Conservation (phyloP, 2,797 vertebrate species). For the Poeciliopsis turneri region DNA sequence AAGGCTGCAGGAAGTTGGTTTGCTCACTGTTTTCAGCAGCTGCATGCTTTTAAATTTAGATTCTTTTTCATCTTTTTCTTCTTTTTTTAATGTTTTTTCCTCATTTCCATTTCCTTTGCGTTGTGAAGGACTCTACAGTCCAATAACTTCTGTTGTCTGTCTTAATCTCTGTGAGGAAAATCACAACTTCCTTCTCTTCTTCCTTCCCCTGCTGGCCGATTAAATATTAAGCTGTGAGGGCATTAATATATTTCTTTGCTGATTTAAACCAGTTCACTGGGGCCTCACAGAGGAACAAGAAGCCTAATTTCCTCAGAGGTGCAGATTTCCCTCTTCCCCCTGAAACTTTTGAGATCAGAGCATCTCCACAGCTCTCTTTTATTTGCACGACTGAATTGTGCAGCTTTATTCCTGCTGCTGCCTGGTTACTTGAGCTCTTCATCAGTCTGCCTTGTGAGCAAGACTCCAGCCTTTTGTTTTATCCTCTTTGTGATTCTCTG, state of each 20-base stretch:
- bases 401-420: slow-evolving; percentile 44
- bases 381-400: slow-evolving; percentile 10
- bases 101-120: neutral
- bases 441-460: slow-evolving; percentile 45
- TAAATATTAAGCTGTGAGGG: neutral
- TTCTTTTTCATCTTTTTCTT: neutral
- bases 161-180: neutral
- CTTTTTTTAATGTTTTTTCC: neutral
- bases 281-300: slow-evolving; percentile 1
- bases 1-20: neutral
- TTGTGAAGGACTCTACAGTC: neutral
- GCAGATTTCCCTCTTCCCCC: neutral
- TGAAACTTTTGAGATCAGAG: neutral
- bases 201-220: neutral
- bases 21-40: neutral
- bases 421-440: slow-evolving; percentile 55
- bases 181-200: neutral
- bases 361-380: slow-evolving; percentile 11
- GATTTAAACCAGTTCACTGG: neutral
- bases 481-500: slow-evolving; percentile 15
- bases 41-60: neutral
- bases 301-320: neutral
- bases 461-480: slow-evolving; percentile 49
- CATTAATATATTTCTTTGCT: slow-evolving; percentile 4
- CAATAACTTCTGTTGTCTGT: slow-evolving; percentile 1